A percentile compares a stretch with the other conserved stretches of the same genome.
Conservation (phyloP, 1,140 invertebrate species). For the Rhopalosiphum padi region DNA sequence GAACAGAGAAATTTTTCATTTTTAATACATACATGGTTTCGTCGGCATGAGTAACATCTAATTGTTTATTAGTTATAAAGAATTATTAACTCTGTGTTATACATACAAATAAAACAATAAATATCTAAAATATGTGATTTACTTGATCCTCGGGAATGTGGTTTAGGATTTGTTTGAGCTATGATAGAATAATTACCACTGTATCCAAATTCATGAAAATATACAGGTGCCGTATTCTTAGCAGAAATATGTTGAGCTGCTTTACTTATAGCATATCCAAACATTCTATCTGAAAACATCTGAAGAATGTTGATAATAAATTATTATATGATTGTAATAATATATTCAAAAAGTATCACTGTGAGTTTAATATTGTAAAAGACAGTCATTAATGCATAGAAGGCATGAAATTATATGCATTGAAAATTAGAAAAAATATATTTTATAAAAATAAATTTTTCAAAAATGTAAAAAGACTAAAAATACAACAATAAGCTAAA, state of each 20-base stretch:
- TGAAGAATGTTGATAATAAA: constrained; percentile 61
- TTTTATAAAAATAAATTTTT: too few species aligned
- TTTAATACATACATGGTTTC: constrained; percentile 58
- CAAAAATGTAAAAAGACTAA: too few species aligned
- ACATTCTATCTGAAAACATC: constrained; percentile 70
- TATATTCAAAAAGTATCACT: too few species aligned
- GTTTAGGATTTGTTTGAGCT: constrained; percentile 59
- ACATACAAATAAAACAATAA: background rate
- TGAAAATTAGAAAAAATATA: too few species aligned
- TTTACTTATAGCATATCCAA: constrained; percentile 67
- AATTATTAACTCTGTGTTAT: background rate
- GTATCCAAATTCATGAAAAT: constrained; percentile 69
- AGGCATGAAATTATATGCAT: too few species aligned
- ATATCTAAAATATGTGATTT: constrained; percentile 57
- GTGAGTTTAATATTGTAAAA: too few species aligned
- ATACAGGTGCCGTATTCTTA: constrained; percentile 67
- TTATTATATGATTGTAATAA: background rate
- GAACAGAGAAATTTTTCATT: constrained; percentile 35
- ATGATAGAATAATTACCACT: constrained; percentile 66
- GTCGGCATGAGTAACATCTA: constrained; percentile 58
- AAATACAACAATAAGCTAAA: too few species aligned
- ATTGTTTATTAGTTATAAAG: background rate
- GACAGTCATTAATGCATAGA: too few species aligned
- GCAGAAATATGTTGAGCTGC: constrained; percentile 67
- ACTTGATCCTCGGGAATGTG: constrained; percentile 68